A percentile compares a stretch with the other conserved stretches of the same genome.
These are phyloP conservation scores for Desmodus rotundus DNA, from an alignment of 2,113 vertebrate genomes.

Conservation along the genomic window DNA sequence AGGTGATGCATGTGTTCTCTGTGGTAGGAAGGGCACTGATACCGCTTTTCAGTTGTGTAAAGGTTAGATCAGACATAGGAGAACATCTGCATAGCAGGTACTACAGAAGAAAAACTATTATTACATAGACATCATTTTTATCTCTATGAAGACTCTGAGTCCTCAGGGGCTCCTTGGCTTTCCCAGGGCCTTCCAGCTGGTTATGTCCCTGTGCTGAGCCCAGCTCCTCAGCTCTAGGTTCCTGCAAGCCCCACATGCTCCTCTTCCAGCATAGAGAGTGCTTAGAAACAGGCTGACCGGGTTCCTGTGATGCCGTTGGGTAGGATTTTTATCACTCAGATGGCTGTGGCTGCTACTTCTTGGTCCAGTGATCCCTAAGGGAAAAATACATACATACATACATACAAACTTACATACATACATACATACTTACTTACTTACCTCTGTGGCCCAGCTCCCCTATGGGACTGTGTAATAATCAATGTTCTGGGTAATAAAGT, in stretches of 20 bases:
- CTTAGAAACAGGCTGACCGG: not conserved
- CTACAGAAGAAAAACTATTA: not conserved
- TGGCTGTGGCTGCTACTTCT: not conserved
- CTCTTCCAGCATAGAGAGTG: not conserved
- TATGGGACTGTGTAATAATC: not conserved
- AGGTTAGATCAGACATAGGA: not conserved
- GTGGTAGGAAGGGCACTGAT: not conserved
- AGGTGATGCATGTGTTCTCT: rapidly evolving
- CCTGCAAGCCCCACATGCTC: not conserved
- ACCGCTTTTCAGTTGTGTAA: not conserved
- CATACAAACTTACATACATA: not conserved
- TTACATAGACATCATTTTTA: rapidly evolving
- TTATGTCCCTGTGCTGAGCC: not conserved
- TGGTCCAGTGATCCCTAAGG: not conserved
- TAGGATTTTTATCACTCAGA: not conserved
- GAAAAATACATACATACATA: not conserved
- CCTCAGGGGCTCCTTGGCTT: not conserved
- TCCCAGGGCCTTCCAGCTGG: not conserved
- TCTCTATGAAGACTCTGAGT: not conserved
- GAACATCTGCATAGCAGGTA: rapidly evolving
- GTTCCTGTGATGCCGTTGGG: not conserved
- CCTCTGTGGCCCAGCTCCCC: too few species aligned
- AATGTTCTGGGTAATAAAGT: not conserved
- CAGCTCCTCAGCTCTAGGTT: not conserved
- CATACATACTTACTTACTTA: not conserved